phyloP scores from a whole-genome alignment of 2,888 invertebrate species.

The Griposia aprilina region DNA sequence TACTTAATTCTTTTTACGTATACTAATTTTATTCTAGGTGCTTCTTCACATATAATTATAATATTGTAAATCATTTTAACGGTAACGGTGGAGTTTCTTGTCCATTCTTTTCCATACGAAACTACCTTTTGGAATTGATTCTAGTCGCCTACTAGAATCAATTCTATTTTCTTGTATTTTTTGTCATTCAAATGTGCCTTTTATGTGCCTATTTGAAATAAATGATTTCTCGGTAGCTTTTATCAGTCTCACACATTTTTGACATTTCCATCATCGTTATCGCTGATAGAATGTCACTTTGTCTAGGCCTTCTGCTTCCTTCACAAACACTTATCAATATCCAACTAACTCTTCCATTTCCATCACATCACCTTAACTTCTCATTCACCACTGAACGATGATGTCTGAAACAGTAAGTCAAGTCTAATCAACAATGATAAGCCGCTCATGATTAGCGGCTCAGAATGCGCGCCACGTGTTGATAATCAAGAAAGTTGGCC shows the following conservation, averaged over 20 bases:
- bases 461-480: constrained; percentile 84
- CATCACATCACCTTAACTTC: background rate
- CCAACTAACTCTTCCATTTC: background rate
- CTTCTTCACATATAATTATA: too few relatives aligned
- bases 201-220: too few relatives aligned
- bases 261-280: background rate
- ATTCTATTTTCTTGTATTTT: too few relatives aligned
- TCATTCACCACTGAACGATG: constrained; percentile 26
- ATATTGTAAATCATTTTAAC: too few relatives aligned
- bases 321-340: background rate
- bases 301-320: background rate
- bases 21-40: too few relatives aligned
- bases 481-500: constrained; percentile 88
- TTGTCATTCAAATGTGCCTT: too few relatives aligned
- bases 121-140: too few relatives aligned
- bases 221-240: too few relatives aligned
- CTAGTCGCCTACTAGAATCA: too few relatives aligned
- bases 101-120: too few relatives aligned
- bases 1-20: too few relatives aligned
- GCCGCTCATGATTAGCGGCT: constrained; percentile 74
- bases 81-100: too few relatives aligned
- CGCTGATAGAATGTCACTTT: background rate
- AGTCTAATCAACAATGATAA: constrained; percentile 68
- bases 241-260: background rate
- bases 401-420: constrained; percentile 52